Conservation (phyloP, 2,888 invertebrate species). For the Dasypolia templi region DNA sequence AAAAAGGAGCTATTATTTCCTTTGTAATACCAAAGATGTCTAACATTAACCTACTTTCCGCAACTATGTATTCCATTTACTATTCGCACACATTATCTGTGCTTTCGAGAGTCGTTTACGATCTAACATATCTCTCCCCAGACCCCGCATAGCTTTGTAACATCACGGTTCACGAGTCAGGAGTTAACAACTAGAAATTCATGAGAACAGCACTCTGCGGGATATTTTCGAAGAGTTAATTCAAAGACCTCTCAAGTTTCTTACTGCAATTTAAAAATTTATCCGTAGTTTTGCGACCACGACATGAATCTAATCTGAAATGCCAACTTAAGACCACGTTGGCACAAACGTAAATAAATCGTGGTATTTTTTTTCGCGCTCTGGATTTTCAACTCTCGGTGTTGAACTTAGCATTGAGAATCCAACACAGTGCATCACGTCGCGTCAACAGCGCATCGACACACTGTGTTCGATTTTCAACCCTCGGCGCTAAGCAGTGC, state of each 20-base stretch:
- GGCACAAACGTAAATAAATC: too few relatives aligned
- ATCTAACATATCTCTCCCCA: constrained; percentile 22
- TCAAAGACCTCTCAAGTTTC: not conserved
- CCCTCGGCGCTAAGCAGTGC: too few relatives aligned
- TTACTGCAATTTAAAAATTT: not conserved
- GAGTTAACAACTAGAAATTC: constrained; percentile 23
- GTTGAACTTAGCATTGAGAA: too few relatives aligned
- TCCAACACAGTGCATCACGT: too few relatives aligned
- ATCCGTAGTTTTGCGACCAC: not conserved
- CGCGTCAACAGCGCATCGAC: too few relatives aligned
- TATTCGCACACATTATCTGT: constrained; percentile 40
- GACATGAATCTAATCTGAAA: not conserved
- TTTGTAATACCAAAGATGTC: constrained; percentile 5
- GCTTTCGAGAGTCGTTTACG: constrained; percentile 24
- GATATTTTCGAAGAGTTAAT: not conserved
- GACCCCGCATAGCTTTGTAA: constrained; percentile 4
- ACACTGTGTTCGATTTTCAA: too few relatives aligned
- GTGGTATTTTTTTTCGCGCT: too few relatives aligned
- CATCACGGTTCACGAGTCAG: not conserved
- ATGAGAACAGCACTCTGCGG: constrained; percentile 19
- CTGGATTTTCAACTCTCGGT: too few relatives aligned
- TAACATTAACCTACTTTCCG: constrained; percentile 28
- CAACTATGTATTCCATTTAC: constrained; percentile 17
- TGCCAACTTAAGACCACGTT: too few relatives aligned
- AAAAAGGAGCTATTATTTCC: not conserved